phyloP scores from a whole-genome alignment of 2,888 invertebrate genomes.

The Seladonia tumulorum region DNA sequence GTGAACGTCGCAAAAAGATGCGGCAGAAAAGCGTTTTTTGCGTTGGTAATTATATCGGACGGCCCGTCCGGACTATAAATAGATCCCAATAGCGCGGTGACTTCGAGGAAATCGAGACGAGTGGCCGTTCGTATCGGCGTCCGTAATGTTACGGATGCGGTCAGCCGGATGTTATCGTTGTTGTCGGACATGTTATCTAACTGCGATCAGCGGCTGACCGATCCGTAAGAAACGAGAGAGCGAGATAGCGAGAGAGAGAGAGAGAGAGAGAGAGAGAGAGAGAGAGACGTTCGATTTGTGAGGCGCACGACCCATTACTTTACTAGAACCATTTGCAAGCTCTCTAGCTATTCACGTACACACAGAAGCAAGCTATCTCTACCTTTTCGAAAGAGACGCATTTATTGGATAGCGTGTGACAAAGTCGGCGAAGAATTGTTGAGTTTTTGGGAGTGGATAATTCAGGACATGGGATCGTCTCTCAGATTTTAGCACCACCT shows the following conservation, averaged over 20 bases:
- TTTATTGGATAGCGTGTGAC: too few species aligned
- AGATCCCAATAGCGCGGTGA: background rate
- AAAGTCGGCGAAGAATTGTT: too few species aligned
- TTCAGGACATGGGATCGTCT: too few species aligned
- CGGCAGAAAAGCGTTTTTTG: background rate
- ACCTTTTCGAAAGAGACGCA: background rate
- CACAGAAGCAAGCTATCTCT: too few species aligned
- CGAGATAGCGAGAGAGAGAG: background rate
- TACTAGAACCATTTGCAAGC: background rate
- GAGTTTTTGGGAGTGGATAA: too few species aligned
- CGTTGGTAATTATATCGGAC: background rate
- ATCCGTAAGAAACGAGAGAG: conserved; percentile 60
- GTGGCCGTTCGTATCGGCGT: background rate
- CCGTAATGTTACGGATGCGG: background rate
- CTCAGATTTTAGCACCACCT: too few species aligned
- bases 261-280: background rate
- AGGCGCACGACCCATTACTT: background rate
- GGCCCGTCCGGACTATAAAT: background rate
- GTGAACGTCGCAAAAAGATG: background rate
- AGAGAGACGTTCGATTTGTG: background rate
- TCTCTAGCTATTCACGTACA: too few species aligned
- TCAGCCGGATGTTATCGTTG: conserved; percentile 21
- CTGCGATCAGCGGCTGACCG: conserved; percentile 20
- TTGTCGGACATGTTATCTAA: conserved; percentile 30
- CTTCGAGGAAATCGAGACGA: conserved; percentile 27